Evolutionary conservation across 2,113 vertebrate genomes (phyloP).

Genomic region (Larimichthys crocea): DNA sequence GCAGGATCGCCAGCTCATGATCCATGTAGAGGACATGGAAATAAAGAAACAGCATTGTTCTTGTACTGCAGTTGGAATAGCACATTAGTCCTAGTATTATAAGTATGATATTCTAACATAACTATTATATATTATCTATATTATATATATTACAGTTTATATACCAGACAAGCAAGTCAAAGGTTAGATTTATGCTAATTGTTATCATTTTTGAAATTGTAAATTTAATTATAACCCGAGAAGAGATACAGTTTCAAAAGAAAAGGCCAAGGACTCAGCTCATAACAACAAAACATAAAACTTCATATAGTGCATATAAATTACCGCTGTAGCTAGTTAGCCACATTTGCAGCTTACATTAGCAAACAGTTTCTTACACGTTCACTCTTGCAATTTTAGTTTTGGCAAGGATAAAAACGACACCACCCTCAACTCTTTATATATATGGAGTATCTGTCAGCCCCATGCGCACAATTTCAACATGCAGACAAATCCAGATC

Average conservation of each 20-base stretch:
- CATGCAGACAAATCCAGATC: neutral
- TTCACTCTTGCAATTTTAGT: neutral
- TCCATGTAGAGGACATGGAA: no score
- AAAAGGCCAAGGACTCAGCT: neutral
- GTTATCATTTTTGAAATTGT: neutral
- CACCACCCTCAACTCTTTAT: neutral
- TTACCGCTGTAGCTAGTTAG: neutral
- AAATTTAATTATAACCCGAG: neutral
- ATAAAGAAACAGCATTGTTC: no score
- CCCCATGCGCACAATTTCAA: neutral
- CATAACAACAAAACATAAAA: neutral
- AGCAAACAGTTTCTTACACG: neutral
- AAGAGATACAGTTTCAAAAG: neutral
- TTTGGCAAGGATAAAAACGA: neutral
- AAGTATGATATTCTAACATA: no score
- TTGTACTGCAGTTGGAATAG: no score
- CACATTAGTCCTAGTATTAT: no score
- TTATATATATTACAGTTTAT: no score
- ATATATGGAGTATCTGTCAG: neutral
- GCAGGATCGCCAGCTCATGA: no score
- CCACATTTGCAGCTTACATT: neutral
- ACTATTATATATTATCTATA: no score
- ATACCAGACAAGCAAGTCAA: no score
- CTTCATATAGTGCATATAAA: neutral
- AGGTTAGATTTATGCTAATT: no score